Evolutionary conservation across 2,888 invertebrate genomes (phyloP).

Genomic region (Agriopis aurantiaria): DNA sequence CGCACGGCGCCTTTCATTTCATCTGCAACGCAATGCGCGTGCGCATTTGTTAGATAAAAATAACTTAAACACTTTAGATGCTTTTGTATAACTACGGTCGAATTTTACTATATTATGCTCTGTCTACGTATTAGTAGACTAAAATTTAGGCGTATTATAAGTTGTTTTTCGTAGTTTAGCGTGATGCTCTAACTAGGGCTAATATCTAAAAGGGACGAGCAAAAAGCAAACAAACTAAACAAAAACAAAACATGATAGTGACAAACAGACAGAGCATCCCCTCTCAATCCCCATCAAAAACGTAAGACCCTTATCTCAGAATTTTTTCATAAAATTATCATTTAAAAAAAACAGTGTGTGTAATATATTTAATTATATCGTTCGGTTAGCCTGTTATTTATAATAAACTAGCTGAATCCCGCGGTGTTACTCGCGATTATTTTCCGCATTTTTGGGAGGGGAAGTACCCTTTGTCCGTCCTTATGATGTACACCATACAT

Average conservation of each 20-base stretch:
- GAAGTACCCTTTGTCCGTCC: too few species aligned
- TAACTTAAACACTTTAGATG: background rate
- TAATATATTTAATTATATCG: too few species aligned
- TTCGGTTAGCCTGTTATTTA: too few species aligned
- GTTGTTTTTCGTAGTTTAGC: background rate
- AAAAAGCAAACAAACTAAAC: slow-evolving; percentile 9
- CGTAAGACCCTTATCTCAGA: too few species aligned
- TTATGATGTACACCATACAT: too few species aligned
- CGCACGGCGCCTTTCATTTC: slow-evolving; percentile 74
- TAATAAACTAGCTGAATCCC: too few species aligned
- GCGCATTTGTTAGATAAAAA: slow-evolving; percentile 52
- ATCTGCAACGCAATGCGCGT: slow-evolving; percentile 79
- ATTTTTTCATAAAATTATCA: too few species aligned
- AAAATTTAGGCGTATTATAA: background rate
- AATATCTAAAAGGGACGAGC: background rate
- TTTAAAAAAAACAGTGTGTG: too few species aligned
- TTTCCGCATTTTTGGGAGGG: too few species aligned
- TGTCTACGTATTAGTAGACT: background rate
- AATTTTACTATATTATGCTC: background rate
- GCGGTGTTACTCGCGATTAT: too few species aligned
- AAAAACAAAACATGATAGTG: slow-evolving; percentile 1
- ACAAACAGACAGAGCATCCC: too few species aligned
- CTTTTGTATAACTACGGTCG: background rate
- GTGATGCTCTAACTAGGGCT: background rate
- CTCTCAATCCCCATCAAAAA: too few species aligned